Conservation (phyloP, 1,140 invertebrate species). For the Cryptotermes secundus region DNA sequence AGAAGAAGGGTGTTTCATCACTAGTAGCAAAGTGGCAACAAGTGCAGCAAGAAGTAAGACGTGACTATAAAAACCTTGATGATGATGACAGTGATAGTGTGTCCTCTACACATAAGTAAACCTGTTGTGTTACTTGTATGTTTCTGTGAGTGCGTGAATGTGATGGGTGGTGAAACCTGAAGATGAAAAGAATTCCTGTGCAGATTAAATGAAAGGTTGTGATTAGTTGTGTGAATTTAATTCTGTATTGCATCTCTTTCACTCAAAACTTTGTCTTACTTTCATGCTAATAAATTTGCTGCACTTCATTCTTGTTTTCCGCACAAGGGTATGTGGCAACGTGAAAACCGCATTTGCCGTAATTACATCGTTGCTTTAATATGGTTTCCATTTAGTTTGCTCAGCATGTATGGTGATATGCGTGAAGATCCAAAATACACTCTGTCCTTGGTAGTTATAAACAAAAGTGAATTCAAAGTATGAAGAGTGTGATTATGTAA, state of each 20-base stretch:
- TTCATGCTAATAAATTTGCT: not conserved
- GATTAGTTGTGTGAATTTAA: not conserved
- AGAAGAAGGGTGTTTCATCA: constrained; percentile 70
- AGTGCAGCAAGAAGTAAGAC: constrained; percentile 58
- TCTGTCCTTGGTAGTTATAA: no score
- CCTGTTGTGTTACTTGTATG: not conserved
- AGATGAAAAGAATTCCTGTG: not conserved
- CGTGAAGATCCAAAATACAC: no score
- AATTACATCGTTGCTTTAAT: not conserved
- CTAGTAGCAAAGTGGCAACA: constrained; percentile 74
- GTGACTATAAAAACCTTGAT: constrained; percentile 36
- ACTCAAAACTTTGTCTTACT: not conserved
- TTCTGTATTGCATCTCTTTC: not conserved
- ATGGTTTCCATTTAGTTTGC: not conserved
- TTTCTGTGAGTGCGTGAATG: not conserved
- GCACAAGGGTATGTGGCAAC: no score
- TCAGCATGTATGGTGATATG: not conserved
- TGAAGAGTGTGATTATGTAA: no score
- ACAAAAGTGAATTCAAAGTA: no score
- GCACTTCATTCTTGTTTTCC: no score
- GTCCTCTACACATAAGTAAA: constrained; percentile 30
- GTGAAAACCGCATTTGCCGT: not conserved
- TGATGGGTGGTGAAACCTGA: no score
- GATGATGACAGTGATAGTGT: constrained; percentile 29
- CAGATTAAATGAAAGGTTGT: not conserved